Base-by-base conservation (phyloP, 2,113 vertebrate species). In the Scortum barcoo region DNA sequence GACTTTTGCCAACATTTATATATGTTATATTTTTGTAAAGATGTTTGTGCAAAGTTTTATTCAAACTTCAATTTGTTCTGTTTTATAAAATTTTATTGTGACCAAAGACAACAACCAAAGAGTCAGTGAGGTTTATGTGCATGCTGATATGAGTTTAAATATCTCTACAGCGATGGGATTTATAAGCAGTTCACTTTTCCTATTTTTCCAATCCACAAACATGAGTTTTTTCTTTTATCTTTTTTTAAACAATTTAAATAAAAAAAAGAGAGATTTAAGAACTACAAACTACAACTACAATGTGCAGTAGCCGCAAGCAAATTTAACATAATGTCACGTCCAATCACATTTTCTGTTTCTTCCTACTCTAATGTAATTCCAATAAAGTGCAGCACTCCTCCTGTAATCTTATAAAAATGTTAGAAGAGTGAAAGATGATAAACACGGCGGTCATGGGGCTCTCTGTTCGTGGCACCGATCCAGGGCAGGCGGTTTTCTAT, bases 391-490 rank as follows among this genome's bases (percentile, higher is more conserved):
- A 57, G 13, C 8, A 33, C 14, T 53, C 13, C 4, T 48, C 48
- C 11, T 38, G 1, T 60, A n/a, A 60, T 76, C 20, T 72, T 7
- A 19, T 71, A 26, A 19, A 17, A 30, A 20, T 3, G 22, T 26
- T 2, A 13, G 24, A n/a, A n/a, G n/a, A n/a, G n/a, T n/a, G n/a
- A n/a, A n/a, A n/a, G n/a, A n/a, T n/a, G n/a, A 16, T 0, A 58
- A 70, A 28, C 72, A 62, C 26, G 24, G 54, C 42, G 58, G 53
- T 84, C 81, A 86, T 40, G 79, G 73, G 87, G 46, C 42, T 57
- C 36, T 7, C 72, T 38, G 54, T 51, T 91, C 48, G 50, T 72
- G 63, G 88, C 62, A 67, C 65, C 33, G 60, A 28, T n/a, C 33
- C 44, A 65, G 79, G 20, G n/a, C 53, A n/a, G 58, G 24, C 53